Evolutionary conservation across 2,888 invertebrate species (phyloP), one percentile per base, ranked within the genome.

Genomic region (Luperina testacea): DNA sequence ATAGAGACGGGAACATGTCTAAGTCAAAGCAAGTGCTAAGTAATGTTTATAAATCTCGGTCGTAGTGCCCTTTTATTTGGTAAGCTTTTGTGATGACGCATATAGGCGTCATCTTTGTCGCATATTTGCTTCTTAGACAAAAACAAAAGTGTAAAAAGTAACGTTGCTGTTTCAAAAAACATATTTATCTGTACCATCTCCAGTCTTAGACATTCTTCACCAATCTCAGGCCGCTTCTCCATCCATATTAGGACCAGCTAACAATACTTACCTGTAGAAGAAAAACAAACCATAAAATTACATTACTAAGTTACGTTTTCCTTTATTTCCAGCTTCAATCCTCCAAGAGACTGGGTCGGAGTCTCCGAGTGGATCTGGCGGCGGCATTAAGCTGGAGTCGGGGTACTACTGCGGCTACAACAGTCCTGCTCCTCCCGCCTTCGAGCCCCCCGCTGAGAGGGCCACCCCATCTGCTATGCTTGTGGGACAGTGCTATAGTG

Each of bases 341-440:
- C 98, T 99, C 95, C 99, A 98, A 97, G 99, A 99, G 96, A 97
- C 98, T 87, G 98, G 98, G 85, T 98, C 98, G 90, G 98, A 98
- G 95, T 97, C 97, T 0, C 97, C 96, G n/a, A 90, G 96, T 70
- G 96, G 96, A 3, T 96, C 96, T 7, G 95, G 95, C 8, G 96
- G 96, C 75, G 96, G 96, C 27, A 97, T 97, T 75, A 97, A 97
- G 90, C 86, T 97, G 92, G 97, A 97, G 95, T 96, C 97, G 0
- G 94, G 96, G 0, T 97, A 97, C 91, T 97, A 97, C 93, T 96
- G 96, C 89, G 96, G 96, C 5, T 97, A 94, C 97, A 97, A 95
- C 90, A 96, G 96, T 81, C 97, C 95, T 61, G 97, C 96, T 20
- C 96, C 95, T 24, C 96, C 95, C 65, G 92, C 94, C 89, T 97